Evolutionary conservation across 2,888 invertebrate species (phyloP).

Genomic region (Sphaeridia pumilis): DNA sequence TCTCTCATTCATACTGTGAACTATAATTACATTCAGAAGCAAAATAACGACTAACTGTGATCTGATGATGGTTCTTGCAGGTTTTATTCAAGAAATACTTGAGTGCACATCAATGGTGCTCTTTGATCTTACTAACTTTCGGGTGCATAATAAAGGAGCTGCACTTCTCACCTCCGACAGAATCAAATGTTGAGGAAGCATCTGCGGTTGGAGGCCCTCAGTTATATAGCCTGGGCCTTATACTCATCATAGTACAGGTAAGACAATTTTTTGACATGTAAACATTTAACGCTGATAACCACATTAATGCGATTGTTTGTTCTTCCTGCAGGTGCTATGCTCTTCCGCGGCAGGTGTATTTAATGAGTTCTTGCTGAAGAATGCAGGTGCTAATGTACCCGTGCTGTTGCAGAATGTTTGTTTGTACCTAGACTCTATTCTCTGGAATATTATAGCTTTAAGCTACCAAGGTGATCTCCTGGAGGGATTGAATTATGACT

Average conservation of each 20-base stretch:
- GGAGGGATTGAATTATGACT: slow-evolving; percentile 48
- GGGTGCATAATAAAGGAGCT: slow-evolving; percentile 88
- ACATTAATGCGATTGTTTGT: too few species aligned
- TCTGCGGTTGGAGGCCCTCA: too few species aligned
- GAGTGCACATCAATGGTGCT: slow-evolving; percentile 73
- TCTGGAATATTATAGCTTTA: slow-evolving; percentile 73
- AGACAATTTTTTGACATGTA: too few species aligned
- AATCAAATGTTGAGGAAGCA: too few species aligned
- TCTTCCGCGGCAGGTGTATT: slow-evolving; percentile 93
- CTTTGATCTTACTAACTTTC: slow-evolving; percentile 67
- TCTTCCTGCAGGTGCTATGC: slow-evolving; percentile 47
- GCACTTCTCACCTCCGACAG: too few species aligned
- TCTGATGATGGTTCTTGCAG: too few species aligned
- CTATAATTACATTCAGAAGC: too few species aligned
- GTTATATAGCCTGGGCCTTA: slow-evolving; percentile 9
- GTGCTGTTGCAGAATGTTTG: slow-evolving; percentile 89
- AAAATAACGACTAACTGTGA: too few species aligned
- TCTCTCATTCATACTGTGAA: too few species aligned
- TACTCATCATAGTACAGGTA: slow-evolving; percentile 44
- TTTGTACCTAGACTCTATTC: slow-evolving; percentile 86
- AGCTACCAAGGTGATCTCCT: slow-evolving; percentile 53
- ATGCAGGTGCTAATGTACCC: slow-evolving; percentile 67
- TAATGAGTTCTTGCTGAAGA: slow-evolving; percentile 85
- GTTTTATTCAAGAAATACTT: slow-evolving; percentile 72
- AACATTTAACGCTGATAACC: too few species aligned